Evolutionary conservation across 1,140 invertebrate genomes (phyloP), one percentile per base, ranked within the genome.

Genomic region (Drosophila santomea): DNA sequence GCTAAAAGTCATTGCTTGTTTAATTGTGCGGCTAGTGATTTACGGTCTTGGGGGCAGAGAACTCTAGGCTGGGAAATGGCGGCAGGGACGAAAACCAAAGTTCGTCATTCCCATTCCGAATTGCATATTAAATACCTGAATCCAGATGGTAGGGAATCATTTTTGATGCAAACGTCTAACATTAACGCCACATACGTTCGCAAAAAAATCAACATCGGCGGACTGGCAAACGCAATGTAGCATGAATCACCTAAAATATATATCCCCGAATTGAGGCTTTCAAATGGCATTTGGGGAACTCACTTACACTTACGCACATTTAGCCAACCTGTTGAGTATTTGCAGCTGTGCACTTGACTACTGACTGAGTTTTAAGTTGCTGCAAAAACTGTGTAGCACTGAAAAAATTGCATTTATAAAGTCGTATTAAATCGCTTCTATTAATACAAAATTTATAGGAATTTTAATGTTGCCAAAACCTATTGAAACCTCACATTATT

Each of bases 331-430:
- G 41, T 54, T 14, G 45, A 72, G 67, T 38, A 71, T 77, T 52
- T 79, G 75, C 84, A 84, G 80, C 76, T 84, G 84, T 80, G 84
- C 80, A 74, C 84, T 89, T 88, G 83, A 88, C 64, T 82, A 78
- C 45, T 63, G 36, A 43, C 54, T 58, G 41, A 36, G 39, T 36
- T 78, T 78, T 48, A 17, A 51, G 55, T 32, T 55, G 55, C 48
- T 20, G 52, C 39, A 60, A 59, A 58, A 60, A 60, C 55, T 35
- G 5, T 32, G 15, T 12, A 0, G 17, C 50, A 52, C 50, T 5
- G 50, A 48, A 35, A 28, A 41, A 47, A 44, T 14, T 39, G 12
- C 11, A 39, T 14, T 39, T 4, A 38, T 14, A 38, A 14, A 14
- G 8, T 14, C 1, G 0, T 12, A 38, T 38, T 0, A 38, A 36